Evolutionary conservation across 2,888 invertebrate genomes (phyloP).

Genomic region (Cephus spinipes): DNA sequence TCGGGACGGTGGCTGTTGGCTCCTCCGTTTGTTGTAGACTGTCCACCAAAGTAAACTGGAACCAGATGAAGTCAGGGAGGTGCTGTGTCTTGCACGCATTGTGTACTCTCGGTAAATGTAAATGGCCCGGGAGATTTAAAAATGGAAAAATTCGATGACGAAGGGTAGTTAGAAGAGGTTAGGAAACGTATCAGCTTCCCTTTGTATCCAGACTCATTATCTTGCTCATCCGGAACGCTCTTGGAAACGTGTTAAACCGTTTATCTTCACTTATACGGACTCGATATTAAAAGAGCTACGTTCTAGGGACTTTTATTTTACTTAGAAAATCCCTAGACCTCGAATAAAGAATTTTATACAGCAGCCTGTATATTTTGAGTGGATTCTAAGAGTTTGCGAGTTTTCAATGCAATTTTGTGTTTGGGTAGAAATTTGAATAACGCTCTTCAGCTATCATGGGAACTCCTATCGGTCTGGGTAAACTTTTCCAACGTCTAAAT

Average conservation of each 20-base stretch:
- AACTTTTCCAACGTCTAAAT: no score
- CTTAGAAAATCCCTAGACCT: conserved; percentile 6
- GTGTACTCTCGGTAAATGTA: no score
- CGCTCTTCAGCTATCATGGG: no score
- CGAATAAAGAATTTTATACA: background rate
- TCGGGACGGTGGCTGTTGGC: no score
- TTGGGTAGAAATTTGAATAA: no score
- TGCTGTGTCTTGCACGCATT: no score
- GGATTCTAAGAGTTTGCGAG: no score
- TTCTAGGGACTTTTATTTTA: conserved; percentile 3
- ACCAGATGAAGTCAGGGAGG: no score
- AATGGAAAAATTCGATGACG: background rate
- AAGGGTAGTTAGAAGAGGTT: background rate
- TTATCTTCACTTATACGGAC: background rate
- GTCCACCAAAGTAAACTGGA: no score
- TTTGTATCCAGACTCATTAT: background rate
- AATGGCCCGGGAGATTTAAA: background rate
- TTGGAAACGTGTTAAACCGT: background rate
- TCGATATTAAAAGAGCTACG: background rate
- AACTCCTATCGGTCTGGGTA: no score
- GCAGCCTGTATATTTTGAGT: background rate
- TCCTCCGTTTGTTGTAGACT: no score
- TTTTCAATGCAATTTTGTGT: no score
- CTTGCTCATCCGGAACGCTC: conserved; percentile 1
- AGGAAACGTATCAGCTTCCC: background rate